Evolutionary conservation across 2,797 vertebrate species (phyloP).

Genomic region (Hydrolagus colliei): DNA sequence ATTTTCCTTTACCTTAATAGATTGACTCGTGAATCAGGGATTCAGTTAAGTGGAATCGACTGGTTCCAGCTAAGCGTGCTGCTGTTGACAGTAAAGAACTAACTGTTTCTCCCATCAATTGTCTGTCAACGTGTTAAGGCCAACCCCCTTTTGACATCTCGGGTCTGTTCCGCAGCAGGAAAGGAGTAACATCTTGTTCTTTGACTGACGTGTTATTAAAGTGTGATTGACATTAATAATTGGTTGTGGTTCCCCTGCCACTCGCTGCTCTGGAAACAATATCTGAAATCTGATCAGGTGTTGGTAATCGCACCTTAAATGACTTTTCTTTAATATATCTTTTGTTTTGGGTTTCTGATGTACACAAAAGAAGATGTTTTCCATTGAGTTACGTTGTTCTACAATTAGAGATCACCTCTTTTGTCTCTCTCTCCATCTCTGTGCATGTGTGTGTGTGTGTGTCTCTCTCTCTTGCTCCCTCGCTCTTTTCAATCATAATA

Average conservation of each 20-base stretch:
- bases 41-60: not conserved
- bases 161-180: not conserved
- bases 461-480: conserved; percentile 19
- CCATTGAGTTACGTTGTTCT: not conserved
- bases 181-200: not conserved
- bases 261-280: not conserved
- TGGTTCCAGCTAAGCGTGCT: not conserved
- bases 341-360: not conserved
- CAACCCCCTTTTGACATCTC: not conserved
- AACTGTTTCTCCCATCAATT: not conserved
- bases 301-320: not conserved
- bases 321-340: not conserved
- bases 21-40: not conserved
- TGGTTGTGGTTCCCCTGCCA: not conserved
- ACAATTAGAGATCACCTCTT: conserved; percentile 42
- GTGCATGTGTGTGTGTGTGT: conserved; percentile 17
- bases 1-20: conserved; percentile 2
- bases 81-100: not conserved
- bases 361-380: not conserved
- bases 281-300: not conserved
- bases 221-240: conserved; percentile 13
- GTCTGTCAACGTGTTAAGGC: not conserved
- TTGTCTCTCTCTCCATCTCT: conserved; percentile 12
- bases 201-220: conserved; percentile 14
- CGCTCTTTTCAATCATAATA: no score